Evolutionary conservation across 2,797 vertebrate species (phyloP).

Genomic region (Spinus pinus): DNA sequence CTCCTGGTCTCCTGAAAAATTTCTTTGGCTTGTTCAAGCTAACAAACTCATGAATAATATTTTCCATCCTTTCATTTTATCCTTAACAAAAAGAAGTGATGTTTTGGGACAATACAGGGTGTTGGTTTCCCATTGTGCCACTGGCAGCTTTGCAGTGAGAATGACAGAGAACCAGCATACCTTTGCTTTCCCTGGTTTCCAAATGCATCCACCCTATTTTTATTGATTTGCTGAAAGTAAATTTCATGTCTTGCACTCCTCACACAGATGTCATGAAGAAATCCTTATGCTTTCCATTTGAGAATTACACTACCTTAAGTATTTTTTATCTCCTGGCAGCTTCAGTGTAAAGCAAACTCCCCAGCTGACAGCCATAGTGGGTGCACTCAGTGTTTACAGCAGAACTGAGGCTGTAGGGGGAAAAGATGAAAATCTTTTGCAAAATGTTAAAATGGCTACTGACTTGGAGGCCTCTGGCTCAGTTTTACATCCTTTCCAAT

Average conservation of each 20-base stretch:
- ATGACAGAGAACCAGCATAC: rapidly evolving
- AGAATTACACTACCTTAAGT: not conserved
- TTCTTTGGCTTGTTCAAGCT: not conserved
- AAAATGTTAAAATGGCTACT: slow-evolving; percentile 57
- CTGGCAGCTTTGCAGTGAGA: not conserved
- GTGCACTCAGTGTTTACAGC: slow-evolving; percentile 82
- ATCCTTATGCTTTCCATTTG: not conserved
- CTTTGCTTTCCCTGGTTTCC: not conserved
- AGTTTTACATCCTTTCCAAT: not conserved
- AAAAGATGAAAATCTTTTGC: slow-evolving; percentile 34
- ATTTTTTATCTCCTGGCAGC: slow-evolving; percentile 47
- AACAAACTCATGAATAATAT: not conserved
- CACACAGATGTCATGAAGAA: not conserved
- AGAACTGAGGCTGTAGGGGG: slow-evolving; percentile 81
- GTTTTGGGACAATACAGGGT: not conserved
- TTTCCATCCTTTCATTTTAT: not conserved
- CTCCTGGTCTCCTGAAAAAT: not conserved
- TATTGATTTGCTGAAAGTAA: not conserved
- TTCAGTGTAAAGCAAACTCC: slow-evolving; percentile 73
- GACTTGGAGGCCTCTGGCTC: slow-evolving; percentile 56
- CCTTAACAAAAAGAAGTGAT: not conserved
- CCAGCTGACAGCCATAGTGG: not conserved
- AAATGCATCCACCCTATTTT: not conserved
- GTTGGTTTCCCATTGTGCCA: not conserved
- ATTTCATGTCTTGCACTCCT: rapidly evolving